Base-by-base conservation (phyloP, 2,888 invertebrate genomes). In the Drosophila cognata region DNA sequence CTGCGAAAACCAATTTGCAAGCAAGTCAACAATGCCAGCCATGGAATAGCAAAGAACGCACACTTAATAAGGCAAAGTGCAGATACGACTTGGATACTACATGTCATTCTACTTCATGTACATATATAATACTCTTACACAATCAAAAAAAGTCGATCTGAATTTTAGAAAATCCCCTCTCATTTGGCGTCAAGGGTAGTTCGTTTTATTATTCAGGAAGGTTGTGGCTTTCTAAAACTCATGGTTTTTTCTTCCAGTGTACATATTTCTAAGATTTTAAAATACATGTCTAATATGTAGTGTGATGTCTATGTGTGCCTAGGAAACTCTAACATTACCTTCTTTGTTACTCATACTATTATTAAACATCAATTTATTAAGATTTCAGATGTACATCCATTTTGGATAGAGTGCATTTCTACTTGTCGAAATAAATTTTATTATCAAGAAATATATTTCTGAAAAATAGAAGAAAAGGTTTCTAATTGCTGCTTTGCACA, bases 1-100 rank as follows among this genome's bases (percentile, higher is more conserved):
- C 70, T 77, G 76, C 64, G 68, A 73, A 90, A 90, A 80, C 91
- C 89, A 87, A 90, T 87, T 87, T 90, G 85, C 91, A 87, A 89
- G 87, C 84, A 90, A 90, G 82, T 76, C 89, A 90, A 84, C 87
- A 84, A 89, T 81, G 72, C 61, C 73, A 65, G 43, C 43, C 48
- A 43, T 35, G 55, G 70, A 75, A 82, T 69, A 70, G 88, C 74
- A 61, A 68, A 77, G 71, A 71, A 66, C 74, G 80, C 68, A 60
- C 79, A 70, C 77, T 78, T 82, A 88, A 88, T 90, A 88, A 83
- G 72, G 64, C 84, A 72, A 83, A 88, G 87, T 90, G 90, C 85
- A 82, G 81, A 41, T 52, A 56, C 21, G 51, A 63, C 61, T 33
- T 28, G 31, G 16, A 53, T 18, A 50, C 50, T 53, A 13, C 25